A percentile compares a stretch with the other conserved stretches of the same genome.
These are phyloP conservation scores for Pelmatolapia mariae DNA, from an alignment of 2,113 vertebrate genomes.

Conservation along the genomic window DNA sequence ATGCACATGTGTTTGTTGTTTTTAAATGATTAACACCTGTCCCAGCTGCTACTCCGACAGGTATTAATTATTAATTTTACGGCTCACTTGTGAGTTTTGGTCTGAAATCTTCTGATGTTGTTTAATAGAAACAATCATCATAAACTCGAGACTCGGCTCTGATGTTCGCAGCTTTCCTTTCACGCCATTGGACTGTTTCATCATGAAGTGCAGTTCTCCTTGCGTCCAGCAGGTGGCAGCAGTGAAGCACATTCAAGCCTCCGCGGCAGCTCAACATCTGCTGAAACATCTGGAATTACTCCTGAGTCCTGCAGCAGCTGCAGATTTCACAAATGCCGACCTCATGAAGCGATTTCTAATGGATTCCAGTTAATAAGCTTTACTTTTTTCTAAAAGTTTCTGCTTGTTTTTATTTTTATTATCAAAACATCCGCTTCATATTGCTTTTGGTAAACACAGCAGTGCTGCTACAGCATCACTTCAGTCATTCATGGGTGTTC, in stretches of 20 bases:
- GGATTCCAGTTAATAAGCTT: rapidly evolving
- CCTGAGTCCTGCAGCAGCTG: neutral
- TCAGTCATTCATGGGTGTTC: neutral
- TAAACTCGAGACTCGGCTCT: neutral
- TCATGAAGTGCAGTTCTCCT: rapidly evolving
- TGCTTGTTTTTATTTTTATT: neutral
- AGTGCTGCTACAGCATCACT: rapidly evolving
- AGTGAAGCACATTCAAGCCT: neutral
- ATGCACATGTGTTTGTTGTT: neutral
- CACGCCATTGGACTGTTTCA: rapidly evolving
- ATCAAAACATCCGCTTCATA: rapidly evolving
- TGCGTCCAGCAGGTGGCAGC: neutral
- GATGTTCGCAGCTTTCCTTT: neutral
- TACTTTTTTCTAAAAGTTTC: neutral
- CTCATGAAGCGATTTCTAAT: neutral
- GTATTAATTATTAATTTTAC: rapidly evolving
- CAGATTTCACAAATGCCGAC: neutral
- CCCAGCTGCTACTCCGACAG: neutral
- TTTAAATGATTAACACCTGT: rapidly evolving
- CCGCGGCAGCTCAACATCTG: neutral
- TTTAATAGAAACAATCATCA: neutral
- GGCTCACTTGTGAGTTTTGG: rapidly evolving
- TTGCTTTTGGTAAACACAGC: neutral
- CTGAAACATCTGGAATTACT: neutral
- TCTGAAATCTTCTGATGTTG: neutral